A percentile compares a stretch with the other conserved stretches of the same genome.
phyloP scores from a whole-genome alignment of 2,888 invertebrate species.

The Pseudolycoriella hygida region DNA sequence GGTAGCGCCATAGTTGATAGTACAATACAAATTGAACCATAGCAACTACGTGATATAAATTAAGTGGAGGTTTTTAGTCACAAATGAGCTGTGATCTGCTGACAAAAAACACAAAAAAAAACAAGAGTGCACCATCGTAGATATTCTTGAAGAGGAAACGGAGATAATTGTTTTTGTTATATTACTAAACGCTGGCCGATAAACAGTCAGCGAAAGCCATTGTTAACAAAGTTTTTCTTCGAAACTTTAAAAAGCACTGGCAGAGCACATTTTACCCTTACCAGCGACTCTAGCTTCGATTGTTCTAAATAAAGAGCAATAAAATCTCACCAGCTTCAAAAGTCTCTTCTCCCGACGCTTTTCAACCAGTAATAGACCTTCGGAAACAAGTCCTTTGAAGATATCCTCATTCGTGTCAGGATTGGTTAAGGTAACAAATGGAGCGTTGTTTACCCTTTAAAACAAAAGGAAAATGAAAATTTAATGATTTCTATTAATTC shows the following conservation, averaged over 20 bases:
- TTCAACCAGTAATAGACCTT: conserved; percentile 73
- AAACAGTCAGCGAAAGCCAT: conserved; percentile 1
- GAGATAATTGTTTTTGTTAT: conserved; percentile 1
- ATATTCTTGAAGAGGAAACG: too few species aligned
- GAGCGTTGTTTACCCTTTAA: conserved; percentile 10
- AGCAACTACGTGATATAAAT: too few species aligned
- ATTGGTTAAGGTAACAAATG: conserved; percentile 25
- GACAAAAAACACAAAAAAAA: too few species aligned
- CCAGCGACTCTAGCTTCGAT: conserved; percentile 6
- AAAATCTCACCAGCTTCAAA: conserved; percentile 45
- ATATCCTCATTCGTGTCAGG: conserved; percentile 29
- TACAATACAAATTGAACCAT: too few species aligned
- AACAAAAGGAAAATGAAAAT: too few species aligned
- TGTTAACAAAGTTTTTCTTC: conserved; percentile 3
- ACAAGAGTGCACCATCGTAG: too few species aligned
- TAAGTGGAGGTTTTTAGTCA: too few species aligned
- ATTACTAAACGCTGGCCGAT: conserved; percentile 1
- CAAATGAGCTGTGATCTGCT: too few species aligned
- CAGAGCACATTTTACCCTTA: conserved; percentile 4
- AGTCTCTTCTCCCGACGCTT: conserved; percentile 64
- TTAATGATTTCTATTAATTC: neutral
- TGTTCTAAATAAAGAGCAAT: neutral
- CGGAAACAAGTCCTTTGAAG: conserved; percentile 61
- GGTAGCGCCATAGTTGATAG: too few species aligned
- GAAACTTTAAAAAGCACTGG: conserved; percentile 7